phyloP scores from a whole-genome alignment of 2,113 vertebrate genomes.

The mouse (Mus musculus) region DNA sequence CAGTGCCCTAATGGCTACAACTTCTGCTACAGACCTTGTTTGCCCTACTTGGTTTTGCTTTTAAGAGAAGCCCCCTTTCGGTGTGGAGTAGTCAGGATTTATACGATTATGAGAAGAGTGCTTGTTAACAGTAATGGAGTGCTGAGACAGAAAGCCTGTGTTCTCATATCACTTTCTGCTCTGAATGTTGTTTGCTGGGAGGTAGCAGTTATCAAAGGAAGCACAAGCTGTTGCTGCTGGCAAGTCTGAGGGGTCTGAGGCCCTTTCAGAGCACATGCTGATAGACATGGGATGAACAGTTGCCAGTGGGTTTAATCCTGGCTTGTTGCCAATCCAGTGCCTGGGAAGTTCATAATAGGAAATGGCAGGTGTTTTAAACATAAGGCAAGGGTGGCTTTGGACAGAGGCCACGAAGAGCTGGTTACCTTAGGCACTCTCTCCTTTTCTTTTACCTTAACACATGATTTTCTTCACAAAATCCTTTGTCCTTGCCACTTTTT shows the following conservation, averaged over 20 bases:
- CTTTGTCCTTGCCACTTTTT: not conserved
- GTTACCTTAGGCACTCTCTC: not conserved
- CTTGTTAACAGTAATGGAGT: slow-evolving; percentile 53
- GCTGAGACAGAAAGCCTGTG: slow-evolving; percentile 22
- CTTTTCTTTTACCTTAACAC: not conserved
- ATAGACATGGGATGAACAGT: slow-evolving; percentile 1
- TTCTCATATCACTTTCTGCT: slow-evolving; percentile 45
- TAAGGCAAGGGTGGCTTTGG: slow-evolving; percentile 11
- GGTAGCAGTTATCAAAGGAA: slow-evolving; percentile 44
- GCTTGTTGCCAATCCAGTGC: not conserved
- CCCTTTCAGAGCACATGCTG: slow-evolving; percentile 13
- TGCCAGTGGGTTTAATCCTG: not conserved
- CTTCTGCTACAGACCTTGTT: slow-evolving; percentile 46
- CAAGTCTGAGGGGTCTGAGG: not conserved
- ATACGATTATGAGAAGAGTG: slow-evolving; percentile 23
- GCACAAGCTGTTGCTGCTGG: slow-evolving; percentile 13
- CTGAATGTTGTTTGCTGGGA: slow-evolving; percentile 35
- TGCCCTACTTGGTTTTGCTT: not conserved
- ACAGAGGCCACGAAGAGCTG: not conserved
- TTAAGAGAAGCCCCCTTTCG: not conserved
- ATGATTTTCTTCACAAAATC: slow-evolving; percentile 21
- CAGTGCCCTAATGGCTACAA: slow-evolving; percentile 11
- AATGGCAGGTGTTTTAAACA: not conserved
- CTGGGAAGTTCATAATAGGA: not conserved
- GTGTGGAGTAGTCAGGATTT: not conserved